Evolutionary conservation across 1,140 invertebrate species (phyloP).

Genomic region (Teleopsis dalmanni): DNA sequence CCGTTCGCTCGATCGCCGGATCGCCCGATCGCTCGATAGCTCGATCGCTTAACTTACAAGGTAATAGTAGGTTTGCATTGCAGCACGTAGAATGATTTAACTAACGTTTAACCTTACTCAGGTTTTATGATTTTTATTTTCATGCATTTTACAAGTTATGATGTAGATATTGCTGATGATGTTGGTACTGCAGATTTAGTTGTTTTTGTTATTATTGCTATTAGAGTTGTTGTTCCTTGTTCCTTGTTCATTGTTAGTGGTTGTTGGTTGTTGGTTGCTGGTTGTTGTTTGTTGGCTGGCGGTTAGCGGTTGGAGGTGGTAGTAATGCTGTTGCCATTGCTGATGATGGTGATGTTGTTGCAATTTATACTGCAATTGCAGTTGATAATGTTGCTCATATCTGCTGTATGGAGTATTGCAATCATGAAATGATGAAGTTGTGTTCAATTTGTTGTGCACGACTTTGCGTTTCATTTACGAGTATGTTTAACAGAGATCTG

Average conservation of each 20-base stretch:
- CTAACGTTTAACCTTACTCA: slow-evolving; percentile 36
- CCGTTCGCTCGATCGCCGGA: background rate
- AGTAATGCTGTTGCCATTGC: no score
- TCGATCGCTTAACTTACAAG: background rate
- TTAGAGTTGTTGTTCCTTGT: no score
- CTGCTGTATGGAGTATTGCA: background rate
- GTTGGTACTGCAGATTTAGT: no score
- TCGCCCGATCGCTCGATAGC: background rate
- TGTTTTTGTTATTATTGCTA: no score
- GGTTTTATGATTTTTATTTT: background rate
- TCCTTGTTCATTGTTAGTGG: no score
- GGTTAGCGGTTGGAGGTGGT: no score
- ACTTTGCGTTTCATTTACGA: slow-evolving; percentile 8
- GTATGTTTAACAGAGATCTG: no score
- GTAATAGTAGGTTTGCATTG: slow-evolving; percentile 9
- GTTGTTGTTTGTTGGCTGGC: no score
- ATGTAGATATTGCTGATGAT: background rate
- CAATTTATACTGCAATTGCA: background rate
- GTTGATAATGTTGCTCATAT: background rate
- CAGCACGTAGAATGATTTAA: slow-evolving; percentile 44
- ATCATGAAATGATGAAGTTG: slow-evolving; percentile 43
- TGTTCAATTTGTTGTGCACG: slow-evolving; percentile 40
- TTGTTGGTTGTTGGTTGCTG: no score
- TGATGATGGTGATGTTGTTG: background rate
- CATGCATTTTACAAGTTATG: background rate